Evolutionary conservation across 2,113 vertebrate genomes (phyloP), one percentile per base, ranked within the genome.

Genomic region (Nerophis ophidion): DNA sequence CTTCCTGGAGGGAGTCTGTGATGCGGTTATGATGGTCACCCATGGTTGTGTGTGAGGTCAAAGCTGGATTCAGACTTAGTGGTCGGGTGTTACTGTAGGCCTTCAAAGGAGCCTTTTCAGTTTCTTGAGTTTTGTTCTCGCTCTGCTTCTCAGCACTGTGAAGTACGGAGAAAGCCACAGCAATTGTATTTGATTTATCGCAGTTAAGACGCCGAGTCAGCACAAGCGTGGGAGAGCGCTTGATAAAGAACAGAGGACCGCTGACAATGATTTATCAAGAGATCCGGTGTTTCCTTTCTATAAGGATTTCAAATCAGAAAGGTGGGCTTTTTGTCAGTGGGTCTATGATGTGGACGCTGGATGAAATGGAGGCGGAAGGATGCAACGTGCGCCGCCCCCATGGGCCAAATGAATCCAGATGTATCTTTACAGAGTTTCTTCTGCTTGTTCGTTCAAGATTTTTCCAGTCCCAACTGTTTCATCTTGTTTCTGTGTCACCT

Each of bases 351-450:
- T 57, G 19, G 65, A 66, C 66, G 63, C 79, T 76, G 81, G 69
- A 71, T 77, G 69, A 78, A 63, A 67, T 35, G 63, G 61, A 61
- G 66, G 63, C 15, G 67, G 64, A 81, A 74, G 81, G 65, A 76
- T 60, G 58, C 60, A 72, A 82, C 77, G 72, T 75, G 55, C 48
- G 68, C 47, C 3, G 79, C 71, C 51, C 70, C 76, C 61, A 49
- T 73, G 67, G 82, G 76, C 84, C 78, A 81, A 86, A 79, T 80
- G 68, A 72, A 84, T 81, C 82, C 84, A 87, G 82, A 88, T 87
- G 83, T 87, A 54, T 83, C 79, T 80, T 85, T 77, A 63, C 73
- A 78, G 84, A 75, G 80, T 84, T 77, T 80, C 79, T 70, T 70
- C 76, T 79, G 62, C 78, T 80, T 75, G 65, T 74, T 73, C 76